Conservation (phyloP, 1,140 invertebrate genomes). For the Venustaconcha ellipsiformis region DNA sequence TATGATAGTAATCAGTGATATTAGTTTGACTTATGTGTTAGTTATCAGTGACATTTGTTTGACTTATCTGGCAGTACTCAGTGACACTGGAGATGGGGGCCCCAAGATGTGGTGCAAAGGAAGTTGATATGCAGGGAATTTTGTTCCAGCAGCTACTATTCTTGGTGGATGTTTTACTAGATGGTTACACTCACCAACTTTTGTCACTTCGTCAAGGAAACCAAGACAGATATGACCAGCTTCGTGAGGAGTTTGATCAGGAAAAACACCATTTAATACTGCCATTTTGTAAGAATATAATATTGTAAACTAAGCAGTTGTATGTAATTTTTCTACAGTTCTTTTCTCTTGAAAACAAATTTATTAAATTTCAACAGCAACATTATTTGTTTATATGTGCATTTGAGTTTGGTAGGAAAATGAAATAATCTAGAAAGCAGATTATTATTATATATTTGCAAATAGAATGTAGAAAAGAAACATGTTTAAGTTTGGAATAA, state of each 20-base stretch:
- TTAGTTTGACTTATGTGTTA: too few relatives aligned
- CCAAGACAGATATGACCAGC: conserved; percentile 55
- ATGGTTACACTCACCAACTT: conserved; percentile 79
- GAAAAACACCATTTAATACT: conserved; percentile 76
- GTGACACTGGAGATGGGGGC: conserved; percentile 57
- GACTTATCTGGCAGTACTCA: conserved; percentile 42
- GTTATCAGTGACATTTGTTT: not conserved
- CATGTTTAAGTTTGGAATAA: too few relatives aligned
- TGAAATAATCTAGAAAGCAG: too few relatives aligned
- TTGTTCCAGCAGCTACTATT: conserved; percentile 80
- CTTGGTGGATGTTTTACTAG: conserved; percentile 82
- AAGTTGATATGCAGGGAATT: conserved; percentile 61
- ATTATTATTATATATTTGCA: too few relatives aligned
- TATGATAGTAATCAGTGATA: too few relatives aligned
- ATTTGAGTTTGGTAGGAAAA: too few relatives aligned
- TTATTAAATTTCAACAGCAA: too few relatives aligned
- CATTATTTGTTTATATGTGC: too few relatives aligned
- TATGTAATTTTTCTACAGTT: too few relatives aligned
- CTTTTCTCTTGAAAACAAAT: too few relatives aligned
- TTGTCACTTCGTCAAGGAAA: conserved; percentile 75
- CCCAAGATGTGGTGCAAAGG: conserved; percentile 56
- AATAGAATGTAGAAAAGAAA: too few relatives aligned
- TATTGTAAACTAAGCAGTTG: too few relatives aligned
- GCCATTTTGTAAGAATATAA: conserved; percentile 70
- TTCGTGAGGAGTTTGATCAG: conserved; percentile 73